Base-by-base conservation (phyloP, 2,113 vertebrate genomes). In the Varanus komodoensis region DNA sequence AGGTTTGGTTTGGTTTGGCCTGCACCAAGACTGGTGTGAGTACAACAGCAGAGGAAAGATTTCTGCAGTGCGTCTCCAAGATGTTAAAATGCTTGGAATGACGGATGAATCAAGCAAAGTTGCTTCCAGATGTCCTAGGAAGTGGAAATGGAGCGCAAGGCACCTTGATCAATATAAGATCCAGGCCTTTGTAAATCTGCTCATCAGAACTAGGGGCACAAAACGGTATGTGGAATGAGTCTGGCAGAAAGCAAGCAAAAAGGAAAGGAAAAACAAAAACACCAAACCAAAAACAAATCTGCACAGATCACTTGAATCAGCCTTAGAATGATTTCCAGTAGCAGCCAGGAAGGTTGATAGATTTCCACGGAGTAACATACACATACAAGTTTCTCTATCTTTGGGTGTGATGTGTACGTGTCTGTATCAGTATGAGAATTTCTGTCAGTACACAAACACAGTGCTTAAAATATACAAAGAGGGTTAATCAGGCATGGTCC, bases 1-100 rank as follows among this genome's bases (percentile, higher is more conserved):
- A 11, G 86, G 17, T 91, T 84, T 1, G 92, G 38, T 44, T 44
- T 44, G 38, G 91, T 82, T 54, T 1, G 93, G 89, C 84, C 25
- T 19, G 82, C 8, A 3, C 89, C 27, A 25, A 93, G 86, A 87
- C 89, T 64, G 93, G 92, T 82, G 87, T 68, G 64, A 21, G 88
- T 38, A 82, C 71, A 17, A 44, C 27, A 54, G 50, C 0, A 7
- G 54, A 64, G 32, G 52, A 80, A 50, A 12, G 4, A 21, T 32
- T 71, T 54, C 82, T 64, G 38, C 64, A 67, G 38, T 67, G 21
- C 34, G 8, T 52, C 54, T 34, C 34, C 19, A 74, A 5, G 5
- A 69, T 29, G 9, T 64, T 64, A 80, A 68, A 32, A 23, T 34
- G 25, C 23, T 54, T 84, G 61, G 61, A 84, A 7, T 29, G 50